Conservation (phyloP, 1,140 invertebrate species). For the Piezodorus guildinii region DNA sequence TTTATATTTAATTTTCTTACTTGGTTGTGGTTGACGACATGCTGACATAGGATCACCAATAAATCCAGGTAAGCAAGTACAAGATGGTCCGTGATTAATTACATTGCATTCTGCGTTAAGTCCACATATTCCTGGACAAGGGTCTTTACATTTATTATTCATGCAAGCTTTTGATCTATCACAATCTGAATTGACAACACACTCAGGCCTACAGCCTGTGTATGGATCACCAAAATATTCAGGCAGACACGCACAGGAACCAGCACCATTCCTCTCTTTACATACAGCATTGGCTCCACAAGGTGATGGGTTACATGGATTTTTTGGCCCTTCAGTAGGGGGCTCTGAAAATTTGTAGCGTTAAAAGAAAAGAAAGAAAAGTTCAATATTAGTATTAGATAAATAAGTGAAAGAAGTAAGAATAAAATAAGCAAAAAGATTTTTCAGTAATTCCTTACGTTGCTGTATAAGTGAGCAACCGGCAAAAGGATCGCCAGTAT, state of each 20-base stretch:
- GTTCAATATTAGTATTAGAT: constrained; percentile 1
- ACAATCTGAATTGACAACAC: constrained; percentile 58
- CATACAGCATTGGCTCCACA: constrained; percentile 65
- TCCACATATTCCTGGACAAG: constrained; percentile 61
- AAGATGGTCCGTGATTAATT: constrained; percentile 55
- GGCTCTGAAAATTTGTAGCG: constrained; percentile 33
- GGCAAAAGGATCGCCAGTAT: constrained; percentile 70
- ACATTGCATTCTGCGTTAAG: constrained; percentile 55
- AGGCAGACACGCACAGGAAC: constrained; percentile 53
- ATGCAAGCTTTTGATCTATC: constrained; percentile 52
- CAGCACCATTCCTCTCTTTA: constrained; percentile 57
- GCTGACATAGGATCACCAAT: constrained; percentile 53
- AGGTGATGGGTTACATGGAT: constrained; percentile 56
- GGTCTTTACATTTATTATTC: constrained; percentile 61
- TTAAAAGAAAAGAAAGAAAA: constrained; percentile 36
- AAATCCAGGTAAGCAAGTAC: constrained; percentile 46
- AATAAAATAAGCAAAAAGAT: background rate
- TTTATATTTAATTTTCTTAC: constrained; percentile 21
- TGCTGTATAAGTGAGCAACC: constrained; percentile 46
- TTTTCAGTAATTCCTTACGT: constrained; percentile 25
- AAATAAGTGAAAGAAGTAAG: background rate
- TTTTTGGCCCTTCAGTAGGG: constrained; percentile 36
- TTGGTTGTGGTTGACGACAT: constrained; percentile 36
- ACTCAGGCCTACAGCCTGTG: constrained; percentile 46
- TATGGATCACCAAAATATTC: constrained; percentile 60